phyloP scores from a whole-genome alignment of 2,888 invertebrate genomes.

The Noctua janthe region DNA sequence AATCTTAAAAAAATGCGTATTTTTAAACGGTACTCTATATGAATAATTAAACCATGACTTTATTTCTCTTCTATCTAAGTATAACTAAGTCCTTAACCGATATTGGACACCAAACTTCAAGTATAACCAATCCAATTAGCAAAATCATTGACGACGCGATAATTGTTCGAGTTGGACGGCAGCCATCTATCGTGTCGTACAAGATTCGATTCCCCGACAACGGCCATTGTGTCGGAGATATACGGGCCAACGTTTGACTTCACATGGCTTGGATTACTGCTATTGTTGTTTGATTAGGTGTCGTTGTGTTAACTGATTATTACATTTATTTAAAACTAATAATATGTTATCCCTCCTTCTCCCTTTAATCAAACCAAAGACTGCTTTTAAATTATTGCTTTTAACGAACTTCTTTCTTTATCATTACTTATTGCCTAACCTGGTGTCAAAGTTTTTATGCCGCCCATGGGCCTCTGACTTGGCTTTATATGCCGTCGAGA shows the following conservation, averaged over 20 bases:
- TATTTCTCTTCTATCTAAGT: background rate
- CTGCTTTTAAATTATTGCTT: background rate
- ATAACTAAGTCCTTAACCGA: background rate
- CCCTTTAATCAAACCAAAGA: background rate
- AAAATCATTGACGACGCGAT: conserved; percentile 55
- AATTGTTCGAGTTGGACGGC: conserved; percentile 61
- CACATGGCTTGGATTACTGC: conserved; percentile 15
- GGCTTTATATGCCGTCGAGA: no score
- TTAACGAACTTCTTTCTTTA: no score
- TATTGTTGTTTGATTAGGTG: conserved; percentile 24
- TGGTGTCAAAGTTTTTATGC: no score
- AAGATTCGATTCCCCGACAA: conserved; percentile 64
- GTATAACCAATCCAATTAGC: conserved; percentile 61
- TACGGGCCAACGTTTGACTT: conserved; percentile 45
- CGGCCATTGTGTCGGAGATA: conserved; percentile 51
- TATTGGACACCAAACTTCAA: conserved; percentile 12
- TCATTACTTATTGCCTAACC: no score
- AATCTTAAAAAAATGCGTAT: background rate
- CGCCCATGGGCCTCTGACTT: no score
- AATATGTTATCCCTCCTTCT: background rate
- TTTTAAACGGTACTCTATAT: background rate
- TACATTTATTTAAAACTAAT: background rate
- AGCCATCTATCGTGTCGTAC: conserved; percentile 64
- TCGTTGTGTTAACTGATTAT: background rate
- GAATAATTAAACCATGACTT: background rate